Evolutionary conservation across 2,888 invertebrate species (phyloP).

Genomic region (Brachycybe producta): DNA sequence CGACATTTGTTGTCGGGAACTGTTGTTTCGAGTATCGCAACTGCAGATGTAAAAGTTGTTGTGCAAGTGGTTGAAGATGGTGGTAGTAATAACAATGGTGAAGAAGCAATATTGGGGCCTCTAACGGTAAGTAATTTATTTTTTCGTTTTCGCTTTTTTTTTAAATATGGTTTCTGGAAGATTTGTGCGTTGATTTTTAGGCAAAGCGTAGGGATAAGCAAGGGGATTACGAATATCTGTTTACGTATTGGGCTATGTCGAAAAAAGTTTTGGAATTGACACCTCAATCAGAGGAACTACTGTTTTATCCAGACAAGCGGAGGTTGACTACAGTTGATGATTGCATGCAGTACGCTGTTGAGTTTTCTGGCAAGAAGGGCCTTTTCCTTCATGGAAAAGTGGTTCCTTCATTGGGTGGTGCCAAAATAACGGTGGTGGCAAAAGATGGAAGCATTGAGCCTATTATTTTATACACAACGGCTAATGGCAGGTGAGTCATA

Average conservation of each 20-base stretch:
- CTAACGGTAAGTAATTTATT: not conserved
- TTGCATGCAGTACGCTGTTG: conserved; percentile 51
- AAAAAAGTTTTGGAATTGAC: conserved; percentile 47
- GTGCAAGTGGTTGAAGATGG: conserved; percentile 23
- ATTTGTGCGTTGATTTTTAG: conserved; percentile 2
- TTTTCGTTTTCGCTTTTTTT: not conserved
- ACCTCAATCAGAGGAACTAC: conserved; percentile 54
- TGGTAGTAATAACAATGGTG: not conserved
- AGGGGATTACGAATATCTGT: conserved; percentile 32
- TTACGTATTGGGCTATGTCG: conserved; percentile 36
- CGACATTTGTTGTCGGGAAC: conserved; percentile 32
- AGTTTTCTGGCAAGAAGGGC: conserved; percentile 51
- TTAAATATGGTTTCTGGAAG: not conserved
- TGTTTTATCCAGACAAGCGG: conserved; percentile 52
- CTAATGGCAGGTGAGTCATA: conserved; percentile 44
- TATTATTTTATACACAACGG: conserved; percentile 44
- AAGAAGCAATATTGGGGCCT: conserved; percentile 9
- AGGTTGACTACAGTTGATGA: conserved; percentile 52
- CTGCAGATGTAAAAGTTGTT: conserved; percentile 30
- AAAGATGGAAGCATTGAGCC: conserved; percentile 23
- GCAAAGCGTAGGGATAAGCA: conserved; percentile 3
- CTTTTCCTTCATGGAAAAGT: conserved; percentile 45
- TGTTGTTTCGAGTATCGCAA: conserved; percentile 29
- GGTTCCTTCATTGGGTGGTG: conserved; percentile 35
- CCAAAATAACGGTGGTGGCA: conserved; percentile 31